Evolutionary conservation across 2,113 vertebrate genomes (phyloP), one percentile per base, ranked within the genome.

Genomic region (Rhinopomastus cyanomelas): DNA sequence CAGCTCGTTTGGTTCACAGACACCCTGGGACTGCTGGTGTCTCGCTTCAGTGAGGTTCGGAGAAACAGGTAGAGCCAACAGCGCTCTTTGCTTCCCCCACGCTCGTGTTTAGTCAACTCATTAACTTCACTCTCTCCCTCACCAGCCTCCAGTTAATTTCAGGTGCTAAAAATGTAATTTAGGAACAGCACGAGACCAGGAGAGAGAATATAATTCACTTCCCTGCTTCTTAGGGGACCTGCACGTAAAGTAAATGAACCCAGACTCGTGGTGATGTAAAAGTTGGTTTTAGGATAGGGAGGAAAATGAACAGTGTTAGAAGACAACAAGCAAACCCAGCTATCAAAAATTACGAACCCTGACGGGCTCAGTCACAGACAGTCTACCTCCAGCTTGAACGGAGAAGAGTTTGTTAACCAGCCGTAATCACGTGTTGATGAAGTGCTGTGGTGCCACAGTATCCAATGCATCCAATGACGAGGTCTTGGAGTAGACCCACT

Each of bases 131-230:
- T 94, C 84, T 85, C 93, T 95, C 81, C 90, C 74, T 82, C 48
- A 87, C 80, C 74, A 92, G 29, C 53, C 68, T 96, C 73, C 69
- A 81, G 84, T 94, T 95, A 94, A 91, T 90, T 76, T 85, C 92
- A 92, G 68, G 80, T 90, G 85, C 89, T 96, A 89, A 94, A 96
- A 94, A 95, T 80, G 85, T 88, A 94, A 95, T 96, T 96, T 94
- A 94, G 87, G 92, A 93, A 96, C 56, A 81, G 69, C 79, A 83
- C 2, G 4, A 95, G 88, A 90, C 67, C 85, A 81, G 73, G 81
- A 94, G 75, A 66, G 74, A 91, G 80, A 95, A 81, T 81, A 73
- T 93, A 95, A 87, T 94, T 96, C 93, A 93, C 91, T 96, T 85
- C 48, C 46, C 74, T 87, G 83, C 49, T 68, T 94, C 81, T 89